Percentiles rank a stretch among this genome's conserved stretches.
phyloP scores from a whole-genome alignment of 2,113 vertebrate species.

The Erythrolamprus reginae region DNA sequence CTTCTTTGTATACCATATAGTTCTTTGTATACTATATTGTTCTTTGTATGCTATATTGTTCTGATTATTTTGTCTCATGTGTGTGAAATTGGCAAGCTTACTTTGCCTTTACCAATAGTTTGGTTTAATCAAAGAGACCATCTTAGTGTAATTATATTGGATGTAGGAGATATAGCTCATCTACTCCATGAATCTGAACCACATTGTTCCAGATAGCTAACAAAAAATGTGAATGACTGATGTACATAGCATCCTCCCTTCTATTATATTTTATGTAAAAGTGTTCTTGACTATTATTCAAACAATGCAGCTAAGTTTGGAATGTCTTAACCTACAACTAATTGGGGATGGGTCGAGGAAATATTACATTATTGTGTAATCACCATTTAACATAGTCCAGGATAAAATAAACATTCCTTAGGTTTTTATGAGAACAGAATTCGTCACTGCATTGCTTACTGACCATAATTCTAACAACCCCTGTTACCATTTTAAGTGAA shows the following conservation, averaged over 20 bases:
- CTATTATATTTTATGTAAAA: neutral
- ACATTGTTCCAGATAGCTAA: neutral
- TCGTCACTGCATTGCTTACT: neutral
- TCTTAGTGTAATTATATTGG: neutral
- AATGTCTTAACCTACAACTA: neutral
- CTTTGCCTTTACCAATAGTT: neutral
- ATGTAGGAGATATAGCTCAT: neutral
- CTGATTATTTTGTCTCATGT: neutral
- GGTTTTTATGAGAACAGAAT: neutral
- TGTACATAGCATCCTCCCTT: neutral
- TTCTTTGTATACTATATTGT: too few relatives aligned
- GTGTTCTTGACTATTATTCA: neutral
- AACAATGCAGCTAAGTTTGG: neutral
- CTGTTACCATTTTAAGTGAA: neutral
- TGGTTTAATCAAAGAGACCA: neutral
- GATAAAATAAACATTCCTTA: neutral
- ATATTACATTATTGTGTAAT: neutral
- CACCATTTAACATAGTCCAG: neutral
- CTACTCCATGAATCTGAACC: neutral
- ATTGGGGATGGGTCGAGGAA: neutral
- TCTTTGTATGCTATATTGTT: neutral
- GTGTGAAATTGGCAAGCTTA: neutral
- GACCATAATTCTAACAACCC: neutral
- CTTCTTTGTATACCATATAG: slow-evolving; percentile 7
- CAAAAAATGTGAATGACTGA: neutral